Evolutionary conservation across 2,113 vertebrate genomes (phyloP).

Genomic region (Crypturellus undulatus): DNA sequence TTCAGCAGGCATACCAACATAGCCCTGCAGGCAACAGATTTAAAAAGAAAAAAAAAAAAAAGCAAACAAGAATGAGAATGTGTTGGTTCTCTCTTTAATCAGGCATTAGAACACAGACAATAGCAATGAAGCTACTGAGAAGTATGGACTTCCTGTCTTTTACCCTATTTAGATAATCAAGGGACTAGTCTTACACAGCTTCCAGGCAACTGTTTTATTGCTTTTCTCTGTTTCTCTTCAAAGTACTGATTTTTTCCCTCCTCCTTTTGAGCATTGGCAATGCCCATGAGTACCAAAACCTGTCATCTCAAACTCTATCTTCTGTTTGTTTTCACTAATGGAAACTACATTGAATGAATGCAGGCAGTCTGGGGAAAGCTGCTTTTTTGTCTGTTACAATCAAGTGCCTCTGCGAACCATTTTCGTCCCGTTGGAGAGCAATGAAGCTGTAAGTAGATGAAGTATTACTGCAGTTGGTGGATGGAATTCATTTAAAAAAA

Average conservation of each 20-base stretch:
- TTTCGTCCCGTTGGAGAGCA: not conserved
- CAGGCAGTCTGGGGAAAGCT: not conserved
- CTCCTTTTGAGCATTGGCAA: not conserved
- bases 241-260: not conserved
- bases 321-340: conserved; percentile 27
- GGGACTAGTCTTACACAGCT: not conserved
- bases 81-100: not conserved
- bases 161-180: not conserved
- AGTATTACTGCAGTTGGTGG: not conserved
- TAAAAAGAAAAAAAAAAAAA: not conserved
- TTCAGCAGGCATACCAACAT: not conserved
- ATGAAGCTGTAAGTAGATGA: not conserved
- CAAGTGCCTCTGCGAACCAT: not conserved
- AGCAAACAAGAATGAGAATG: not conserved
- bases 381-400: not conserved
- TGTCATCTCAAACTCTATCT: not conserved
- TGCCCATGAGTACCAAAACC: not conserved
- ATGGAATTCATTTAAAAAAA: not conserved
- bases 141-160: not conserved
- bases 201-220: conserved; percentile 5
- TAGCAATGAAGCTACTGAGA: not conserved
- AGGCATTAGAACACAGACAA: not conserved
- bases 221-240: not conserved
- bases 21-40: not conserved
- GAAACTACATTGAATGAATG: conserved; percentile 10